phyloP scores from a whole-genome alignment of 2,888 invertebrate species.

The Erynnis tages region DNA sequence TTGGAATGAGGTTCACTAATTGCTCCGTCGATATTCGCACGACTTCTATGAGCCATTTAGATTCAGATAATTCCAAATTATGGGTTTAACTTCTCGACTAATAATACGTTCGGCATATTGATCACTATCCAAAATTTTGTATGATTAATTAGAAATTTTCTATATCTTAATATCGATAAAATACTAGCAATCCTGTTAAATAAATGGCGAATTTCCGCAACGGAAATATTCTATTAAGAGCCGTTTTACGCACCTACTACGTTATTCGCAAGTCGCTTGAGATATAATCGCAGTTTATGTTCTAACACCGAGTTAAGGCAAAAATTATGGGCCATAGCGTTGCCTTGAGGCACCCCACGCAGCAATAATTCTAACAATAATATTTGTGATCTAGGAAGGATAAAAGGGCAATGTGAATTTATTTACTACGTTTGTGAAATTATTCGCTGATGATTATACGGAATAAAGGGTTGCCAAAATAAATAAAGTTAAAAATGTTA shows the following conservation, averaged over 20 bases:
- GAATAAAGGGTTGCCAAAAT: background rate
- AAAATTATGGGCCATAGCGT: constrained; percentile 73
- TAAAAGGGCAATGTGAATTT: constrained; percentile 55
- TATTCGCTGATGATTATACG: background rate
- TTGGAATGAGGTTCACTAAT: constrained; percentile 61
- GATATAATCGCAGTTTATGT: constrained; percentile 79
- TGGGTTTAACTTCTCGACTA: constrained; percentile 46
- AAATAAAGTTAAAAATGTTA: too few relatives aligned
- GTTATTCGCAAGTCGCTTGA: constrained; percentile 70
- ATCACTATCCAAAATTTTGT: background rate
- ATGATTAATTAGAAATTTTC: constrained; percentile 7
- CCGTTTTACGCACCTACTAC: constrained; percentile 65
- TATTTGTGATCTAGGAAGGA: constrained; percentile 66
- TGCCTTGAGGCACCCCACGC: constrained; percentile 73
- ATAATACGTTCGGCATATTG: background rate
- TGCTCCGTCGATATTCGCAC: constrained; percentile 57
- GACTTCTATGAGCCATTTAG: constrained; percentile 64
- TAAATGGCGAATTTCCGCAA: constrained; percentile 59
- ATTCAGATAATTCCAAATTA: constrained; percentile 63
- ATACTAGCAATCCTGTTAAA: constrained; percentile 47
- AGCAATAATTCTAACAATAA: constrained; percentile 72
- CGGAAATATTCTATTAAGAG: constrained; percentile 68
- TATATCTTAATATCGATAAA: constrained; percentile 37
- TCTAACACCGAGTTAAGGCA: constrained; percentile 78
- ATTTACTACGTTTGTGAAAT: constrained; percentile 10